phyloP scores from a whole-genome alignment of 2,888 invertebrate species.

The Agrochola litura region DNA sequence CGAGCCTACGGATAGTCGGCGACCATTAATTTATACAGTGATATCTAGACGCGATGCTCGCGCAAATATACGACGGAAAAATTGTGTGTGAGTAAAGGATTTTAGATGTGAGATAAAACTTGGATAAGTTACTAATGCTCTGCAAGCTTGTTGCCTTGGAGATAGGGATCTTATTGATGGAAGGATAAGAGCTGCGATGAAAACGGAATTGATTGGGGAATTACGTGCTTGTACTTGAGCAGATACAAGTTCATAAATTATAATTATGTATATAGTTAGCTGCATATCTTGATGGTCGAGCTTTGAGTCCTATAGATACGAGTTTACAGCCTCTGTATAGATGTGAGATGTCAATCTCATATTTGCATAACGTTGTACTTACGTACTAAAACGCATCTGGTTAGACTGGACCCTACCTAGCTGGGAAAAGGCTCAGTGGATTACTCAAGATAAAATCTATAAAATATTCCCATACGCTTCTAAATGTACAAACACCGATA shows the following conservation, averaged over 20 bases:
- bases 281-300: slow-evolving; percentile 27
- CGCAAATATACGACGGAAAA: slow-evolving; percentile 59
- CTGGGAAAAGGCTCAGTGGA: background rate
- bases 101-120: slow-evolving; percentile 54
- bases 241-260: slow-evolving; percentile 22
- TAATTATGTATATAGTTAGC: slow-evolving; percentile 22
- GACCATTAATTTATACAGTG: slow-evolving; percentile 59
- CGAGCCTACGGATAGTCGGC: slow-evolving; percentile 42
- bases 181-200: slow-evolving; percentile 43
- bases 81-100: slow-evolving; percentile 44
- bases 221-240: slow-evolving; percentile 14
- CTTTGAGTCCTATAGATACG: slow-evolving; percentile 17
- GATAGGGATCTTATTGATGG: slow-evolving; percentile 52
- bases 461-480: slow-evolving; percentile 24
- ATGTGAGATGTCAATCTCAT: slow-evolving; percentile 25
- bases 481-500: background rate
- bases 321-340: slow-evolving; percentile 11
- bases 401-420: slow-evolving; percentile 12
- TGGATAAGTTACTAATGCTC: slow-evolving; percentile 38
- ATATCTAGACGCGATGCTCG: slow-evolving; percentile 54
- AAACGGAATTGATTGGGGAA: slow-evolving; percentile 37
- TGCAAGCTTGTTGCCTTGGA: slow-evolving; percentile 23
- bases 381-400: slow-evolving; percentile 19
- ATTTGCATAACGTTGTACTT: slow-evolving; percentile 13
- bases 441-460: slow-evolving; percentile 32